Base-by-base conservation (phyloP, 2,888 invertebrate genomes). In the Acanthosepion esculentum region DNA sequence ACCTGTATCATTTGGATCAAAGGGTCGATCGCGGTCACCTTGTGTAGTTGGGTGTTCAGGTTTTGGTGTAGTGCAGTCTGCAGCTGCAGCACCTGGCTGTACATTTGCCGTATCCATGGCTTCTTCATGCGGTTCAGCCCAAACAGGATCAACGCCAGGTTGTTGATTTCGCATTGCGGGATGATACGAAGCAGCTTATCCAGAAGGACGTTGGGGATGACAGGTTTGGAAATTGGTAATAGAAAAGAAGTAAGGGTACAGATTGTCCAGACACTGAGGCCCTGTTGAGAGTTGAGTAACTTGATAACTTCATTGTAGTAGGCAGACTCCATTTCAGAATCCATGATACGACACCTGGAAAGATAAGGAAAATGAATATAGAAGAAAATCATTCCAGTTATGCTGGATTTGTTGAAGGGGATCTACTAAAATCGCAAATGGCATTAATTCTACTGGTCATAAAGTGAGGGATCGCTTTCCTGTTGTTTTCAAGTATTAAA, bases 101-200 rank as follows among this genome's bases (percentile, higher is more conserved):
- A 95, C 94, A 95, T 93, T 91, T 95, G 92, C 26, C 95, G 95
- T 29, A 94, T 91, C 95, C 95, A 95, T 7, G 95, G 95, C 15
- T 94, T 92, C 91, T 95, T 94, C 95, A 95, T 95, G 41, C 95
- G 94, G 91, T 95, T 95, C 41, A 96, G 93, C 20, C 95, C 95
- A 29, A 91, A 94, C 92, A 95, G 94, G 18, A 96, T 94, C 8
- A 94, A 48, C 26, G 94, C 53, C 91, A 95, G 59, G 48, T 95
- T 95, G 8, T 91, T 91, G 12, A 95, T 94, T 33, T 94, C 92
- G 48, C 95, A 95, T 48, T 95, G 95, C 10, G 96, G 95, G 23
- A 96, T 95, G 5, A 94, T 78, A 4, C 64, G 94, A 50, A 94
- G 78, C 91, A 95, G 94, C 91, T 95, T 94, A 53, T 95, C 94